Base-by-base conservation (phyloP, 2,888 invertebrate species). In the Agapostemon virescens region DNA sequence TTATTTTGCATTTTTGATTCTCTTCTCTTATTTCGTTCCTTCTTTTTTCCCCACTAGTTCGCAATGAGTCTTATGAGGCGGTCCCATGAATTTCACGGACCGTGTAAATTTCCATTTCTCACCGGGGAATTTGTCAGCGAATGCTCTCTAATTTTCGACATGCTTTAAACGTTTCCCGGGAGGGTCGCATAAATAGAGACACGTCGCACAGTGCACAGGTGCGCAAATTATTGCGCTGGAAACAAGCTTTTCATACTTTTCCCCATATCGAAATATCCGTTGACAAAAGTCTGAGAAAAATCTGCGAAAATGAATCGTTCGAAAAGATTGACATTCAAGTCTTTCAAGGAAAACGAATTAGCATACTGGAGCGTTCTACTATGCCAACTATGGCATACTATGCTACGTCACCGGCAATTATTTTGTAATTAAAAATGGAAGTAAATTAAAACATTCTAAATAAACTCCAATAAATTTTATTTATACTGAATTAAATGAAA, bases 61-160 rank as follows among this genome's bases (percentile, higher is more conserved):
- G 20, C 17, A 9, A 36, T 17, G 15, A 30, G 17, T 33, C 33
- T 33, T 63, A 42, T 64, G 33, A 17, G 6, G 7, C 52, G 26
- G 15, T 40, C 40, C 40, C 40, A 20, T n/a, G 20, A 75, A 58
- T 66, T 69, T 63, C 30, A 42, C 42, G 23, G 36, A 40, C 36
- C 61, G 49, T 63, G 13, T 3, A 42, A 52, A 36, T 74, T 64
- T n/a, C 0, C 40, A 13, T 69, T 69, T 23, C n/a, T n/a, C 49
- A n/a, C 30, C 5, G 15, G 52, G 40, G 74, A 49, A 68, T 74
- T 36, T 42, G 40, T 23, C 66, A 40, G 15, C 26, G 52, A 58
- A 40, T 45, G 20, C 45, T 23, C 17, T 79, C 58, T 61, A 45
- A 61, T 67, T 77, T 40, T 52, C 49, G 61, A 61, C 61, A 30